Evolutionary conservation across 2,888 invertebrate species (phyloP).

Genomic region (Steromphala cineraria): DNA sequence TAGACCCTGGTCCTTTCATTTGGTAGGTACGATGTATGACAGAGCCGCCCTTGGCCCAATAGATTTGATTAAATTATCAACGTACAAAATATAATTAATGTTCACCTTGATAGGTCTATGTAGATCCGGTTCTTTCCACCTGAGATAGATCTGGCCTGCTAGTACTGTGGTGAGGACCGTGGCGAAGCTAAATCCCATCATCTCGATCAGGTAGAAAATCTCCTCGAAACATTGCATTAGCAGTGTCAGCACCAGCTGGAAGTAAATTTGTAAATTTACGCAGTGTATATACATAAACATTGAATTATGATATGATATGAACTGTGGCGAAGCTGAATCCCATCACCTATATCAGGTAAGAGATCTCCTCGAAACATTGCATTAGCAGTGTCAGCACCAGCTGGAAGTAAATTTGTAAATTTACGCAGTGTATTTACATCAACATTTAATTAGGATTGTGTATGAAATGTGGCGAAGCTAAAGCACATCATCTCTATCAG

Average conservation of each 20-base stretch:
- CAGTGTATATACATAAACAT: too few species aligned
- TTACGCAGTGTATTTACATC: too few species aligned
- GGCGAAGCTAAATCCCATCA: constrained; percentile 69
- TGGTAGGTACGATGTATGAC: too few species aligned
- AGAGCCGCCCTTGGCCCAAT: too few species aligned
- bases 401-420: constrained; percentile 75
- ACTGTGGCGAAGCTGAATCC: constrained; percentile 67
- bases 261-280: neutral
- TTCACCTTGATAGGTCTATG: constrained; percentile 85
- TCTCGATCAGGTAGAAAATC: constrained; percentile 79
- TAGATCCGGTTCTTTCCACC: constrained; percentile 92
- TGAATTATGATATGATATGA: too few species aligned
- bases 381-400: constrained; percentile 92
- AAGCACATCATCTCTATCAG: constrained; percentile 72
- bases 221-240: constrained; percentile 93
- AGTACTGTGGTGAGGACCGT: constrained; percentile 62
- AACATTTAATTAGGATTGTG: too few species aligned
- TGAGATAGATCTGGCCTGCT: constrained; percentile 76
- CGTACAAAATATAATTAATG: too few species aligned
- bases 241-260: constrained; percentile 89
- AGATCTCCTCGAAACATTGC: constrained; percentile 93
- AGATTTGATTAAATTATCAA: too few species aligned
- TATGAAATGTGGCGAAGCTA: constrained; percentile 61
- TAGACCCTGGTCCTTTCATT: too few species aligned
- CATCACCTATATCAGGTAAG: constrained; percentile 69